Evolutionary conservation across 2,113 vertebrate genomes (phyloP).

Genomic region (Symphodus melops): DNA sequence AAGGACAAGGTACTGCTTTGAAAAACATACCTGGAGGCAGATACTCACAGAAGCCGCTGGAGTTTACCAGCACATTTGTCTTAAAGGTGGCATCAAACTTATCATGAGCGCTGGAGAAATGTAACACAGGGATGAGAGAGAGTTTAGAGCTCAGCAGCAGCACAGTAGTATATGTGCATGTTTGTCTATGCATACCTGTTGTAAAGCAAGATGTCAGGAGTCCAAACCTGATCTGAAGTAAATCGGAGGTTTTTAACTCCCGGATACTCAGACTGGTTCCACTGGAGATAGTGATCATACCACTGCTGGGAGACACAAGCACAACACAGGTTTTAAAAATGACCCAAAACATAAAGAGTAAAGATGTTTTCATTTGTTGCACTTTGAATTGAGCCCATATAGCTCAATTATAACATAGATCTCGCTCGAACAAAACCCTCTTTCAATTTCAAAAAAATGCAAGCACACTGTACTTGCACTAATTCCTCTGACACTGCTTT

Average conservation of each 20-base stretch:
- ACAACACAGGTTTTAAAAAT: constrained; percentile 10
- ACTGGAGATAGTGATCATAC: constrained; percentile 86
- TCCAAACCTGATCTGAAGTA: constrained; percentile 84
- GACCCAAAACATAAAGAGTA: background rate
- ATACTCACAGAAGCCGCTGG: constrained; percentile 87
- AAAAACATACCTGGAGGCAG: constrained; percentile 84
- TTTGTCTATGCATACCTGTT: constrained; percentile 79
- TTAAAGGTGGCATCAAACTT: constrained; percentile 87
- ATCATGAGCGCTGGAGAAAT: constrained; percentile 80
- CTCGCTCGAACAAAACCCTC: no score
- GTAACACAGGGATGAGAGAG: constrained; percentile 5
- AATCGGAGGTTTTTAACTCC: constrained; percentile 86
- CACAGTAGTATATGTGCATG: background rate
- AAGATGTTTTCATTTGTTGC: no score
- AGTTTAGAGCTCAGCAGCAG: constrained; percentile 7
- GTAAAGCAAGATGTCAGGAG: constrained; percentile 85
- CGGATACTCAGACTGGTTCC: constrained; percentile 86
- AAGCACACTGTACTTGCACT: no score
- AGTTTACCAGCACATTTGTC: constrained; percentile 85
- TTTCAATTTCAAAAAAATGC: no score
- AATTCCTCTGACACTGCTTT: no score
- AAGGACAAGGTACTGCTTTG: background rate
- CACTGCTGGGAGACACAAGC: constrained; percentile 78
- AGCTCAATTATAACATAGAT: no score
- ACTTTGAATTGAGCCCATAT: no score